Evolutionary conservation across 2,797 vertebrate species (phyloP), one percentile per base, ranked within the genome.

Genomic region (Eospalax fontanierii): DNA sequence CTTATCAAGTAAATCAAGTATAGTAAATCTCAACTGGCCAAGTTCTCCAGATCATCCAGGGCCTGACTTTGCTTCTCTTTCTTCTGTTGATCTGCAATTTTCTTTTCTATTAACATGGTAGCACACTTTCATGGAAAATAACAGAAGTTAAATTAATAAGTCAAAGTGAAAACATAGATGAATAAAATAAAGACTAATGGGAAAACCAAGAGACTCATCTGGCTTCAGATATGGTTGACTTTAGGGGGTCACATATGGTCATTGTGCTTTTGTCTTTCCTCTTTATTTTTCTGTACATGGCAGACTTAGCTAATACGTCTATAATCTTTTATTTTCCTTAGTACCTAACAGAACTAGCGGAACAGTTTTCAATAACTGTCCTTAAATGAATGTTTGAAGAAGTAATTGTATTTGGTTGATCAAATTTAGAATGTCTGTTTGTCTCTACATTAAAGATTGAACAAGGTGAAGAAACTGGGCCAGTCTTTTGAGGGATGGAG

Each of bases 341-440:
- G 15, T 71, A 71, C 71, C 33, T 84, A 84, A 66, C 18, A 71
- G 6, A 94, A 89, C 9, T 21, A 76, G n/a, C 9, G 33, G 57
- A 50, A 33, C 4, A 50, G 18, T 50, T 83, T 54, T 78, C 59
- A 35, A 22, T 54, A 63, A 65, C 4, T 57, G 24, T 22, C 22
- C 26, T 68, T 35, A 9, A 4, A 78, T 24, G 80, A 26, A 86
- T 86, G 24, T 78, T 86, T 86, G 16, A 73, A 93, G 65, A 95
- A 84, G 19, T 24, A 93, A n/a, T 40, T 40, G 57, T 46, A 63
- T 24, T 21, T 82, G 50, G 4, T 63, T 46, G 50, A 26, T 22
- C 65, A 89, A 80, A 89, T 78, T 82, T 89, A 73, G 16, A 87
- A 87, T n/a, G 35, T 1, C 1, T 75, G 2, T 35, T 40, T 57